Conservation (phyloP, 2,888 invertebrate genomes). For the Heliconius cydno region DNA sequence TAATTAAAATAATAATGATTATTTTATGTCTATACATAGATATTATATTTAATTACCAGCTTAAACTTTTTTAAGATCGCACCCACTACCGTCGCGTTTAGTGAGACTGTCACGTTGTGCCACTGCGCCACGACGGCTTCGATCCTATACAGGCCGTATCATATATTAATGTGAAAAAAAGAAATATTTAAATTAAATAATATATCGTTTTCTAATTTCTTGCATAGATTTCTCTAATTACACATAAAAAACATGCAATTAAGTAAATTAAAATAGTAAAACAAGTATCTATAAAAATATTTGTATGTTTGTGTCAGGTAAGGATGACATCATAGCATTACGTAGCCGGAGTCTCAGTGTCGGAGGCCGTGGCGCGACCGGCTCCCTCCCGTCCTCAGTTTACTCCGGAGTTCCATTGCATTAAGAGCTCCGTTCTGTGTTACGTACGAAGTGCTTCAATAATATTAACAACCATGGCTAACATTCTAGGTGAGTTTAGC, state of each 20-base stretch:
- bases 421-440: conserved; percentile 54
- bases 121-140: neutral
- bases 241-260: conserved; percentile 11
- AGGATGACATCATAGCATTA: conserved; percentile 53
- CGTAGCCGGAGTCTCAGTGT: conserved; percentile 44
- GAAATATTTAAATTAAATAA: neutral
- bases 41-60: too few relatives aligned
- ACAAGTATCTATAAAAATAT: conserved; percentile 33
- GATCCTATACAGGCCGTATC: too few relatives aligned
- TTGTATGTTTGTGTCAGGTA: conserved; percentile 35
- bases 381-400: conserved; percentile 43
- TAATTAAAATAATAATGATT: too few relatives aligned
- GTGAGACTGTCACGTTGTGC: neutral
- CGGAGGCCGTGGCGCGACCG: conserved; percentile 50
- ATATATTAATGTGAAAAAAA: too few relatives aligned
- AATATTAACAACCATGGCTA: conserved; percentile 65
- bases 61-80: neutral
- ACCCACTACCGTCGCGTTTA: neutral
- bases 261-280: conserved; percentile 19
- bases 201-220: neutral
- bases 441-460: conserved; percentile 53
- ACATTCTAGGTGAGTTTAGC: conserved; percentile 72
- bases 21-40: too few relatives aligned
- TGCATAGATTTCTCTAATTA: conserved; percentile 15
- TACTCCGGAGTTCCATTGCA: conserved; percentile 67